Base-by-base conservation (phyloP, 92 coral and sea anemone genomes). In the Micromussa lordhowensis region DNA sequence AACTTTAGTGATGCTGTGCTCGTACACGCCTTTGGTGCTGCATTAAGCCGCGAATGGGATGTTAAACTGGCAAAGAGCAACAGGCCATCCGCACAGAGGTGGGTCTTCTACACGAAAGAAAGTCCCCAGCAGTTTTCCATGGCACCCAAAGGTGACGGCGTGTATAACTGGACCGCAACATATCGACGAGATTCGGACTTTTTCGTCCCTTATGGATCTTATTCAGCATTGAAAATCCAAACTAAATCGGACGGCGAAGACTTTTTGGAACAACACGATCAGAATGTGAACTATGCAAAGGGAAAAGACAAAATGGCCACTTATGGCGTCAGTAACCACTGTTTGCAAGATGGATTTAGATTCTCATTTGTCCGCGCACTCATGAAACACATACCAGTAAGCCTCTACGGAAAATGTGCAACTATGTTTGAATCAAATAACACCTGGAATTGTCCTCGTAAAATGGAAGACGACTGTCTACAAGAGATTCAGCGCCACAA, bases 101-200 rank as follows among this genome's bases (percentile, higher is more conserved):
- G 85, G 85, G 85, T 82, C n/a, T 66, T 82, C 29, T 82, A 82
- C 76, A 49, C 77, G 15, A 82, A 82, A 34, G 85, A 82, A 82
- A 21, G 75, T 64, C 85, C 85, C 32, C 63, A 44, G 26, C 54
- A n/a, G 30, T 7, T 48, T 18, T 49, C 85, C 14, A 4, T 79
- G 22, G 29, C 40, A n/a, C 10, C 68, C 34, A 22, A 36, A 22
- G 34, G n/a, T n/a, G 48, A 80, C 35, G 73, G 84, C 0, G 40
- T 57, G 69, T 80, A 48, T 19, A 80, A 80, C 55, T 80, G 84
- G 84, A 80, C 84, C 44, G 84, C 84, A 30, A 80, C 84, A 19
- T 80, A 80, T 36, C 61, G 84, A 48, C 70, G 84, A 80, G 84
- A 80, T 80, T 58, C 84, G 13, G 84, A 80, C 74, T 80, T 80